Conservation (phyloP, 2,888 invertebrate genomes). For the Neoscelio sp. region DNA sequence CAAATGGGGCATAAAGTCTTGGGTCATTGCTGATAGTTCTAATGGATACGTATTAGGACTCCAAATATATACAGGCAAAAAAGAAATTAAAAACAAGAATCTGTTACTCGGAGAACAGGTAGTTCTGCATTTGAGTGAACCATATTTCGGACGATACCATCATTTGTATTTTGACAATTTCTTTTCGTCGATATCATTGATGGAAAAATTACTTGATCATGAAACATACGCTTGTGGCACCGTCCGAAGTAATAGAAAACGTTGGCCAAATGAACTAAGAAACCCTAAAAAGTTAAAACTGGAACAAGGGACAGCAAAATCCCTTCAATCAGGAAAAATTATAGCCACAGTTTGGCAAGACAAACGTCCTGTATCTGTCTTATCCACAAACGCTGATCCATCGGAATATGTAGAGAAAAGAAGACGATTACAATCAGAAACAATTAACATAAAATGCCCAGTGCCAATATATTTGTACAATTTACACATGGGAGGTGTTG, state of each 20-base stretch:
- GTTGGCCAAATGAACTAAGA: conserved; percentile 10
- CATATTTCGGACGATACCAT: conserved; percentile 4
- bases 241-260: conserved; percentile 5
- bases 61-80: conserved; percentile 14
- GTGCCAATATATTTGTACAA: conserved; percentile 9
- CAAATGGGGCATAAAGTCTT: conserved; percentile 23
- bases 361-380: conserved; percentile 6
- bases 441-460: neutral
- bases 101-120: conserved; percentile 27
- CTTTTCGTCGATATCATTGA: no score
- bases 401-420: conserved; percentile 13
- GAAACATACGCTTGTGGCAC: neutral
- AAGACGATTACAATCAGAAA: neutral
- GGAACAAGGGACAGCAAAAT: conserved; percentile 7
- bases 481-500: conserved; percentile 31
- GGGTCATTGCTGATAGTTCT: conserved; percentile 15
- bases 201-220: no score
- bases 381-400: conserved; percentile 9
- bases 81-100: neutral
- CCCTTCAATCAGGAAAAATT: neutral
- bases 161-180: conserved; percentile 18
- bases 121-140: conserved; percentile 24
- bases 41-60: conserved; percentile 10
- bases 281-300: conserved; percentile 16
- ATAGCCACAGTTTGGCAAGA: conserved; percentile 19